Percentiles rank a stretch among this genome's conserved stretches.
phyloP scores from a whole-genome alignment of 2,113 vertebrate genomes.

The Morone chrysops region DNA sequence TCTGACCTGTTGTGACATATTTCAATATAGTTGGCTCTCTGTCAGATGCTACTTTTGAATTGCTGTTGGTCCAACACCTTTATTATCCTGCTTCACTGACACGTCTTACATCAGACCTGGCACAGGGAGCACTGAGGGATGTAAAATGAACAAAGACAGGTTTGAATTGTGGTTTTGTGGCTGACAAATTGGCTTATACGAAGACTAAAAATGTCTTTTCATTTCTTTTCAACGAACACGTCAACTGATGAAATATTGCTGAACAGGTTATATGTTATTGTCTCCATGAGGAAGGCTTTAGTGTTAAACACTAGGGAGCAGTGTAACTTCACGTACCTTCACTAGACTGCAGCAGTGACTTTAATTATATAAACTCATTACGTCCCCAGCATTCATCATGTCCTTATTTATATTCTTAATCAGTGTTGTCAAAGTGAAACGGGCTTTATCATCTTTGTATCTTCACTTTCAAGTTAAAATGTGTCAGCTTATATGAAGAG shows the following conservation, averaged over 20 bases:
- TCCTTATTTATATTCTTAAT: conserved; percentile 13
- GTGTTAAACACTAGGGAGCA: conserved; percentile 45
- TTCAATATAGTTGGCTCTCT: conserved; percentile 20
- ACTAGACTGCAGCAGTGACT: not conserved
- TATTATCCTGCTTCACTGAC: conserved; percentile 23
- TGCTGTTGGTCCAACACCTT: conserved; percentile 29
- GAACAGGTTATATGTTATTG: not conserved
- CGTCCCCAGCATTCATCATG: not conserved
- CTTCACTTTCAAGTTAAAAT: conserved; percentile 3
- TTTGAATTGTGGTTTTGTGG: conserved; percentile 26
- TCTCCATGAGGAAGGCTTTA: not conserved
- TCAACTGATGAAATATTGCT: conserved; percentile 17
- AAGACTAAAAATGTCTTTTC: not conserved
- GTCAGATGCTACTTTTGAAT: conserved; percentile 17
- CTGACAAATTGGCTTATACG: conserved; percentile 5
- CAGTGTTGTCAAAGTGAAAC: conserved; percentile 5
- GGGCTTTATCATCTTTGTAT: not conserved
- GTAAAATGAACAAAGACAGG: conserved; percentile 21
- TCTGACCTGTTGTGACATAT: conserved; percentile 34
- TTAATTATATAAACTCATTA: not conserved
- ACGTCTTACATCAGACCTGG: conserved; percentile 3
- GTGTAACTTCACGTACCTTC: conserved; percentile 1
- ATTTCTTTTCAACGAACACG: not conserved
- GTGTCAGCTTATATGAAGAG: not conserved
- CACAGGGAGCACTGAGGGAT: not conserved